Evolutionary conservation across 37 sponge, comb jelly and placozoan genomes (phyloP), one percentile per base, ranked within the genome.

Genomic region (Theonella swinhoei): DNA sequence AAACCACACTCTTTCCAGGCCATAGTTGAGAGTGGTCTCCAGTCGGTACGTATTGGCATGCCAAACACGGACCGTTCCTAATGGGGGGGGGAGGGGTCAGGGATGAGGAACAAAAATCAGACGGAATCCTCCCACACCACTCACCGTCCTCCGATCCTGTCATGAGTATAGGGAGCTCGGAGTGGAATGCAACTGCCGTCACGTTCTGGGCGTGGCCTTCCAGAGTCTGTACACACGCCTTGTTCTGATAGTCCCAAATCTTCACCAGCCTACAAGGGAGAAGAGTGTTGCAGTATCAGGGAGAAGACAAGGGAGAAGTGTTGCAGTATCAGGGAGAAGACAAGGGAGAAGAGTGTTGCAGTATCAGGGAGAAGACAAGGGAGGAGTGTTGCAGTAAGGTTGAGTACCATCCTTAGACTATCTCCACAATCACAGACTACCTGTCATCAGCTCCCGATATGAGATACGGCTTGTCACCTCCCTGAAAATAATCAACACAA

Each of bases 171-270:
- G 99, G 99, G 37, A 98, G 88, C 38, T 94, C 96, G 24, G 99
- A 90, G 47, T 98, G 99, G 87, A 98, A 98, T 54, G 91, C 85
- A 11, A 94, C 94, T 1, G 84, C 85, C 28, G 96, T 89, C 47
- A 98, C 97, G 75, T 98, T 98, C 87, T 98, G 97, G 42, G 95
- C 79, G 79, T 98, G 99, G 19, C 99, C 97, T 63, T 93, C 95
- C 39, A 98, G 82, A 24, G 97, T 94, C 88, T 98, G 99, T 3
- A 98, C 95, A 90, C 99, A 98, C 24, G 93, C 61, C 78, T 98
- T 98, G 89, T 94, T 98, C 91, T 90, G 92, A 62, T 97, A 97
- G 80, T 97, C 97, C 97, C 97, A 97, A 42, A 97, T 89, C 77
- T 97, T 97, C 32, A 82, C 92, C 39, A 84, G 37, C 71, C 95